phyloP scores from a whole-genome alignment of 92 coral and sea anemone genomes.

The Montipora capitata region DNA sequence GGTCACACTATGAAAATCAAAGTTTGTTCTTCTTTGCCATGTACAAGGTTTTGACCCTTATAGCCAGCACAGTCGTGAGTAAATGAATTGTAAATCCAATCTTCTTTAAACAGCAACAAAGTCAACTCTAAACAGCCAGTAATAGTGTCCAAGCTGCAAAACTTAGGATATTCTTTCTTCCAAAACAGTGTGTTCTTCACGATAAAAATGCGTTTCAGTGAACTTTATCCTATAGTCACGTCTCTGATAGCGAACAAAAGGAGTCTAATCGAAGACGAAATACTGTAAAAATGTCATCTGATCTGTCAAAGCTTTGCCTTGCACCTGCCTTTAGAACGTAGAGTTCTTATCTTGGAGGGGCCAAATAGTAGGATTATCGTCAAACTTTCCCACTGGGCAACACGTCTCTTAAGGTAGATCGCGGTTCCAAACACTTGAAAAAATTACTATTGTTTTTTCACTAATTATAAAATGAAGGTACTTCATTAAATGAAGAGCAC shows the following conservation, averaged over 20 bases:
- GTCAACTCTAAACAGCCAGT: too few species aligned
- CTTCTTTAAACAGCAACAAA: neutral
- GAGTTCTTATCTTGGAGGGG: constrained; percentile 9
- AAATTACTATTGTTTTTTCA: constrained; percentile 20
- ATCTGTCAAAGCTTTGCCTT: constrained; percentile 37
- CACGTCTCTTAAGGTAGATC: neutral
- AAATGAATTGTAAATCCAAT: constrained; percentile 7
- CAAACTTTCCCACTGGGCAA: neutral
- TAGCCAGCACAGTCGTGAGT: neutral
- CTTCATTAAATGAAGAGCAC: constrained; percentile 41
- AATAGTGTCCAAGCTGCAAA: neutral
- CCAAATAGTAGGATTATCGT: constrained; percentile 32
- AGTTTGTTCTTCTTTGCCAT: neutral
- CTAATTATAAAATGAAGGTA: constrained; percentile 22
- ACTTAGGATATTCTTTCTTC: neutral
- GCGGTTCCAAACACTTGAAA: constrained; percentile 37
- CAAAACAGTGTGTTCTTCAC: neutral
- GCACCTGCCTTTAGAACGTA: constrained; percentile 35
- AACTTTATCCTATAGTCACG: constrained; percentile 6
- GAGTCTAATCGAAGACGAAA: constrained; percentile 24
- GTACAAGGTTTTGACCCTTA: neutral
- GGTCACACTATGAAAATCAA: too few species aligned
- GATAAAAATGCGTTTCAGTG: neutral
- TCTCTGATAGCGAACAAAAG: neutral
- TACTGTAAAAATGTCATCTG: constrained; percentile 45